Evolutionary conservation across 1,140 invertebrate genomes (phyloP), one percentile per base, ranked within the genome.

Genomic region (Chrysopa pallens): DNA sequence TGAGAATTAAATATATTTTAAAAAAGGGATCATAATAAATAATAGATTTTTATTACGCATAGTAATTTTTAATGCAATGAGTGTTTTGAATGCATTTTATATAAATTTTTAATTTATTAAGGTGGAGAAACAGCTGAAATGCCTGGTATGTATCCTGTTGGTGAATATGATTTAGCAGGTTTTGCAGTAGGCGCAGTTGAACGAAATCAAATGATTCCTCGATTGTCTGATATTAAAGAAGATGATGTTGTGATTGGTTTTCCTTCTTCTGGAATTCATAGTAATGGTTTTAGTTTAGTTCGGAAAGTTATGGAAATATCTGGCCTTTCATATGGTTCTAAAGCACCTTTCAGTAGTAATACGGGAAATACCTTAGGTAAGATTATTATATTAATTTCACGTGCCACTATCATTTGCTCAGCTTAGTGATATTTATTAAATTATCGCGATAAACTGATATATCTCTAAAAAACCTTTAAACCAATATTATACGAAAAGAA

Each of bases 51-150:
- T n/a, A n/a, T n/a, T n/a, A n/a, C n/a, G n/a, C n/a, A n/a, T n/a
- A n/a, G n/a, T n/a, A n/a, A n/a, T n/a, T n/a, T n/a, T n/a, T n/a
- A n/a, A n/a, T n/a, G n/a, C n/a, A n/a, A n/a, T n/a, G n/a, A n/a
- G n/a, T n/a, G n/a, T n/a, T n/a, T n/a, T n/a, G n/a, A n/a, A n/a
- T n/a, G n/a, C n/a, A n/a, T n/a, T n/a, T n/a, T n/a, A 11, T 33
- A 11, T 33, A 12, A 11, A 33, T 33, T 33, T 33, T 33, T 33
- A 33, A 6, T 12, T 33, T 33, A 33, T 33, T 33, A 29, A 74
- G 92, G 87, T 42, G 89, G 90, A 3, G 92, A 98, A 68, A 93
- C 90, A 8, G 89, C 93, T 0, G 92, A 97, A 61, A 91, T 98
- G 84, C 91, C 94, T 1, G 84, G 88, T 29, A 81, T 98, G 70